Base-by-base conservation (phyloP, 2,797 vertebrate species). In the Sebastes goodei region DNA sequence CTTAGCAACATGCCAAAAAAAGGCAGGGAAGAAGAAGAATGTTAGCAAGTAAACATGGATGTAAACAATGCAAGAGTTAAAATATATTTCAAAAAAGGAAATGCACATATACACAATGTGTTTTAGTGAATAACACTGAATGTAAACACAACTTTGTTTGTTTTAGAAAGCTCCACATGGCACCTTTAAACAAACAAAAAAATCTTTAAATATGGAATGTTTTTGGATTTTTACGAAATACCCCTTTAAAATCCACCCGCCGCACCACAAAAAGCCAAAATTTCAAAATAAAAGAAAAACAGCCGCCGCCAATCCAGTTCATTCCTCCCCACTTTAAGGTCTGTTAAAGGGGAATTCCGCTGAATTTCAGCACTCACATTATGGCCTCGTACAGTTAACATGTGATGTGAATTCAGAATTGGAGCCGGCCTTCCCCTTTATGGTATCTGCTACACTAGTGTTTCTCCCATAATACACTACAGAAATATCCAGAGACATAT, bases 401-500 rank as follows among this genome's bases (percentile, higher is more conserved):
- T 80, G 86, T 90, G 84, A 84, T 60, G 85, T 86, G 87, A 88
- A 78, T 71, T 71, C 78, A 81, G 74, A 85, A 86, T 84, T 86
- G 49, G 2, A 85, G 76, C 52, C 32, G 59, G 80, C 78, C 55
- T 89, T 87, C 93, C 92, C 90, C 83, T 89, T 87, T 74, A 88
- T 90, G 88, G 86, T 90, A 83, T 92, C 93, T 94, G 94, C 95
- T 96, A 96, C 95, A 96, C 95, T 95, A 95, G 91, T 94, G 91
- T 95, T 94, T 95, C 94, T 95, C 93, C 94, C 95, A 92, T 93
- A 90, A 92, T 92, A 96, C 95, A 93, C 92, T 90, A 94, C 93
- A 94, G 93, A 94, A 93, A 94, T 93, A 94, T 93, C 92, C 94
- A 94, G 92, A 94, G 89, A 94, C 90, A 89, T 92, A 93, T 92